Evolutionary conservation across 1,140 invertebrate species (phyloP), one percentile per base, ranked within the genome.

Genomic region (Philopotamus ludificatus): DNA sequence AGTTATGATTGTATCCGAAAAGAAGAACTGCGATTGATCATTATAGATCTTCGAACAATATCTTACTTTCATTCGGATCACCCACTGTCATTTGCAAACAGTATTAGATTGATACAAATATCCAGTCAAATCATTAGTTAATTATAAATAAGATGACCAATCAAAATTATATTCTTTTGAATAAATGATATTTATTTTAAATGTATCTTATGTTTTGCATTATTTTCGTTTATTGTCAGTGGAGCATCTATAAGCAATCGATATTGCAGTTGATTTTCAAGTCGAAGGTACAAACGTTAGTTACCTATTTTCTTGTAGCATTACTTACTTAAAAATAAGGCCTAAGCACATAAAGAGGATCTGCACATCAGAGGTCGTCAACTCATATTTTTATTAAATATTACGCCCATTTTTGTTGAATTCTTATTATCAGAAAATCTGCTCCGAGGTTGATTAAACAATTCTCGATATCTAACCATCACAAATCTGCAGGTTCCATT

Each of bases 281-380:
- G 21, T 41, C 39, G 10, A 45, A 26, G 22, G 42, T 61, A 65
- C n/a, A n/a, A n/a, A n/a, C 55, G 44, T 59, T 47, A 61, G 55
- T 68, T 50, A 65, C n/a, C n/a, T n/a, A n/a, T n/a, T 64, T 64
- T 64, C 66, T 68, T 45, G 62, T 55, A 65, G 57, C 50, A 64
- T 63, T 67, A 39, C 66, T 60, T 54, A 68, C 49, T 68, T 59
- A 65, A 68, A 68, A 68, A 65, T 65, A 68, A 61, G n/a, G 55
- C 57, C 62, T 68, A 64, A 65, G 62, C 50, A 68, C 26, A 65
- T 57, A 68, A 58, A 61, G 54, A 23, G 34, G 25, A 21, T 18
- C 59, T 57, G 42, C 15, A 58, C 12, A 20, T 12, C 34, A 65
- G 55, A n/a, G 64, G 49, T 59, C 34, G 34, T 1, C 28, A 60